Conservation (phyloP, 1,140 invertebrate species). For the Brachionus manjavacas region DNA sequence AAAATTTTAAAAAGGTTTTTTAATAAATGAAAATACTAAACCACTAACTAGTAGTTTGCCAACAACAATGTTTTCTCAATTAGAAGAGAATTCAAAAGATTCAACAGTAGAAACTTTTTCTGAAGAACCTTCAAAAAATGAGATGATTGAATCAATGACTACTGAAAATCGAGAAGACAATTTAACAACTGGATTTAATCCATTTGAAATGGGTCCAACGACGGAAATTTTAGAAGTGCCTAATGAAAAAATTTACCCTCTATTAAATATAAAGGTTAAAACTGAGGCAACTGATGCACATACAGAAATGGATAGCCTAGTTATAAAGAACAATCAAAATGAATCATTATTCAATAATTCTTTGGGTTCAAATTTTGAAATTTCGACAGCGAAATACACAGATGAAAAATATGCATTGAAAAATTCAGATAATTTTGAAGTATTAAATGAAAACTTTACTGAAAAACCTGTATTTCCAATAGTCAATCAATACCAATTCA, state of each 20-base stretch:
- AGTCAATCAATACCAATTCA: too few species aligned
- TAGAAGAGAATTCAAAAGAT: not conserved
- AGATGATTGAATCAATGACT: not conserved
- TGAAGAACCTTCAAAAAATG: not conserved
- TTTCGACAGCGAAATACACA: too few species aligned
- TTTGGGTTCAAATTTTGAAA: too few species aligned
- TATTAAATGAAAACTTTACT: too few species aligned
- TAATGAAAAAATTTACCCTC: not conserved
- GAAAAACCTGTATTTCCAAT: too few species aligned
- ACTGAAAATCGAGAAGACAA: not conserved
- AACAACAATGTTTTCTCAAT: not conserved
- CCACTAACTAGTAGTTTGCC: not conserved
- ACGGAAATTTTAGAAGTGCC: not conserved
- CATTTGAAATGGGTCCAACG: not conserved
- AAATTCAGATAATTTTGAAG: too few species aligned
- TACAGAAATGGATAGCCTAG: too few species aligned
- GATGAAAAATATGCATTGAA: too few species aligned
- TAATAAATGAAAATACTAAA: not conserved
- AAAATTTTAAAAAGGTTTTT: not conserved
- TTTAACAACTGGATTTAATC: not conserved
- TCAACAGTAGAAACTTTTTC: not conserved
- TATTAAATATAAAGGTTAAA: not conserved
- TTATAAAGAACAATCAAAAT: too few species aligned
- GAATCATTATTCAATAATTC: too few species aligned
- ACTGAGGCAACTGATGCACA: too few species aligned